Conservation (phyloP, 2,113 vertebrate species). For the Anoura caudifer region DNA sequence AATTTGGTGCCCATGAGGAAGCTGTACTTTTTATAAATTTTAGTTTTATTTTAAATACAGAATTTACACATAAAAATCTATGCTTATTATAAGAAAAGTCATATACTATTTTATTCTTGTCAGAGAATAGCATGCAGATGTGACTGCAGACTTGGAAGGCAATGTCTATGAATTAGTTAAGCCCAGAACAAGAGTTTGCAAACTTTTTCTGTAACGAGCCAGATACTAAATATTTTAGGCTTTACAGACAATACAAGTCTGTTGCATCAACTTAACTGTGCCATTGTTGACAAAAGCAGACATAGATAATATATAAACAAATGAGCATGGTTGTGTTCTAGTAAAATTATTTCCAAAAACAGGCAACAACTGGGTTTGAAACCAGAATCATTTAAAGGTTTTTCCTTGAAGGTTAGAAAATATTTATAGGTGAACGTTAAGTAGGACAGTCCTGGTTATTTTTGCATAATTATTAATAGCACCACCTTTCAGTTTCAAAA, state of each 20-base stretch:
- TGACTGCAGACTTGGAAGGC: not conserved
- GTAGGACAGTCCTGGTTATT: not conserved
- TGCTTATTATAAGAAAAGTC: not conserved
- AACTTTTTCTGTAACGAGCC: not conserved
- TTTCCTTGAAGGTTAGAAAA: conserved; percentile 15
- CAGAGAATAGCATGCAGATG: not conserved
- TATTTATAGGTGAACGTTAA: not conserved
- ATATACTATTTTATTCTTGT: not conserved
- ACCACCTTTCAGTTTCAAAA: not conserved
- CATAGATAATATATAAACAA: not conserved
- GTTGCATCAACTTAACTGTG: not conserved
- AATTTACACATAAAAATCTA: not conserved
- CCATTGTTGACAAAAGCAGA: not conserved
- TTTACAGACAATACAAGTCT: not conserved
- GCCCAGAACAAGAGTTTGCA: not conserved
- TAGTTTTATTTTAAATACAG: conserved; percentile 43
- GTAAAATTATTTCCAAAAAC: conserved; percentile 1
- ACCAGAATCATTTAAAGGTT: not conserved
- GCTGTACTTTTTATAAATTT: conserved; percentile 12
- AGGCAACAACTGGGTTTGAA: not conserved
- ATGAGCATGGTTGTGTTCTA: not conserved
- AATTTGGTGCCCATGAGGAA: not conserved
- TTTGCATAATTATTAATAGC: not conserved
- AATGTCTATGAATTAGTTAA: not conserved
- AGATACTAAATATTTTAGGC: not conserved